Evolutionary conservation across 2,888 invertebrate genomes (phyloP).

Genomic region (Rapana venosa): DNA sequence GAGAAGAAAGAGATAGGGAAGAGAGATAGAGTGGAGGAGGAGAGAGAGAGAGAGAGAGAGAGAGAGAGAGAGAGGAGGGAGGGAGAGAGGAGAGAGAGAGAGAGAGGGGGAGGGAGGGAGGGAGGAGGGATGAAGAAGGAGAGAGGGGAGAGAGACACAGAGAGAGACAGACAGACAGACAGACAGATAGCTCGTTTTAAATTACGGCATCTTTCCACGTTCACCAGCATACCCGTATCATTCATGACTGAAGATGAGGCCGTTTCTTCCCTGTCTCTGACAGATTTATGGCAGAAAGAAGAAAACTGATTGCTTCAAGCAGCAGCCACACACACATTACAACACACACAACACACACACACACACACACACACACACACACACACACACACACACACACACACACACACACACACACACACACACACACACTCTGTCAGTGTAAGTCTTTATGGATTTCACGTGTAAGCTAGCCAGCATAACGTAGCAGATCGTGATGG

Average conservation of each 20-base stretch:
- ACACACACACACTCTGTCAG: neutral
- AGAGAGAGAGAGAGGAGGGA: constrained; percentile 5
- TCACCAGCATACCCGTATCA: neutral
- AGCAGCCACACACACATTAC: neutral
- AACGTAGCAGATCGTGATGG: too few relatives aligned
- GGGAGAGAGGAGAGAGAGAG: too few relatives aligned
- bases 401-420: too few relatives aligned
- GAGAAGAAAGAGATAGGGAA: neutral
- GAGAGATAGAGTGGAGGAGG: constrained; percentile 7
- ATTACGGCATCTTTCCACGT: too few relatives aligned
- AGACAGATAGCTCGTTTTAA: neutral
- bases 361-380: too few relatives aligned
- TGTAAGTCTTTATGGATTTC: neutral
- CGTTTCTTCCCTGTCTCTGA: neutral
- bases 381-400: too few relatives aligned
- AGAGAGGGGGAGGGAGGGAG: neutral
- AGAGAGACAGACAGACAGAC: neutral
- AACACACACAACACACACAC: too few relatives aligned
- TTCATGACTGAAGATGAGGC: neutral
- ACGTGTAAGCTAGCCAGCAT: too few relatives aligned
- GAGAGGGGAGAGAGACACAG: neutral
- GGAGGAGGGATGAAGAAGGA: neutral
- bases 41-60: constrained; percentile 23
- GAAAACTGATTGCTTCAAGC: neutral
- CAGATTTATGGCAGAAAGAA: neutral